Base-by-base conservation (phyloP, 2,888 invertebrate species). In the Chouioia cunea region DNA sequence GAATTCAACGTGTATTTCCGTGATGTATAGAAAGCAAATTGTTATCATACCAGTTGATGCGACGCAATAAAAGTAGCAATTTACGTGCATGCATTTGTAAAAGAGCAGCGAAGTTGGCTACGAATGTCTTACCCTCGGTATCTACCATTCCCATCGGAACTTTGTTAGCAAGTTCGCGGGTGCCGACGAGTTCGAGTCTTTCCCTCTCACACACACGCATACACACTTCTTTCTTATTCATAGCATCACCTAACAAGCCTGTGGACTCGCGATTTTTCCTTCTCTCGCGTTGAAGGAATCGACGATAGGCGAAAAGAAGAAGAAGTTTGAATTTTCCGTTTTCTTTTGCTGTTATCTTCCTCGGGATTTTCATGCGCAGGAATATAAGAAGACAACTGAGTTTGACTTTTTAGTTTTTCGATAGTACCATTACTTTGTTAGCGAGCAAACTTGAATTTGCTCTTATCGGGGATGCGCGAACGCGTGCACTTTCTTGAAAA, bases 261-360 rank as follows among this genome's bases (percentile, higher is more conserved):
- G 27, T 18, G 27, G 16, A 18, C 44, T 36, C 27, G n/a, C 15
- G 16, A 14, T 36, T 12, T 47, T 36, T 36, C 36, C 36, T 2
- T 27, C 46, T 47, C 47, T 10, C 15, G 4, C 27, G 47, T 36
- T 36, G 36, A 36, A 14, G 8, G 2, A 36, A 62, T 47, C 46
- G 8, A 27, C 22, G 44, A 36, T 2, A 8, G 12, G 16, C 2
- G 44, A 36, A 10, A 8, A 12, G 36, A 12, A 16, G 20, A 4
- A 23, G 8, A 27, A 65, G 56, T 65, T 65, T 8, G 48, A 22
- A 56, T 48, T 56, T 65, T 56, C 20, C 20, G 57, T 65, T 57
- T 65, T 57, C 65, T 56, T 56, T 57, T 65, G 56, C 57, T 48
- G 57, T 65, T 65, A 65, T 57, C 27, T 57, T 36, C 36, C 10